Base-by-base conservation (phyloP, 2,113 vertebrate species). In the Amphiprion ocellaris region DNA sequence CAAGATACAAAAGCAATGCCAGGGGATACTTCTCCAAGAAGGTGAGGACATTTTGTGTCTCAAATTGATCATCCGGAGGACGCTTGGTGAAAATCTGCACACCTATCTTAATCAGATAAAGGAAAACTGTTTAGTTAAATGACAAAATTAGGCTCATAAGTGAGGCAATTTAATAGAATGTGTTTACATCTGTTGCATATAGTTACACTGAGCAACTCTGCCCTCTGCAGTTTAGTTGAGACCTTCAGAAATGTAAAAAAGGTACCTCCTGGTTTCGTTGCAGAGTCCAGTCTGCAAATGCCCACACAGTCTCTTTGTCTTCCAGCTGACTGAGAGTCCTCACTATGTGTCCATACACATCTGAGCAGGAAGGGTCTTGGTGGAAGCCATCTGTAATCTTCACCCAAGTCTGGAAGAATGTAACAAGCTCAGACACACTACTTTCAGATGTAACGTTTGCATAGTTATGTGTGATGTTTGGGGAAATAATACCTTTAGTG, bases 221-320 rank as follows among this genome's bases (percentile, higher is more conserved):
- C 87, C 89, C 87, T 84, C 89, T 91, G 77, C 83, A 78, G 89
- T 76, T 73, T 24, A 19, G 16, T 7, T 68, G 8, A 33, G 23
- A 58, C 49, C 0, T 65, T 86, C 2, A 70, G 66, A 61, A 49
- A 49, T 23, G 4, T 17, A 50, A 16, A 55, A 37, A 28, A 49
- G 3, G n/a, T 84, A 89, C 94, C 90, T 93, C 82, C 49, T 93
- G 94, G 71, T 93, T 89, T 84, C 47, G 93, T 61, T 86, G 77
- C 62, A 94, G 76, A 47, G 78, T 85, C 93, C 92, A 94, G 19
- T 92, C 89, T 87, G 92, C 90, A 87, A 89, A 92, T 47, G 49
- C 87, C 89, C 87, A 91, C 69, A 94, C 86, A 10, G 80, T 74
- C 11, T 90, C 84, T 69, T 65, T 89, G 74, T 92, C 69, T 17